A percentile compares a stretch with the other conserved stretches of the same genome.
Evolutionary conservation across 2,797 vertebrate species (phyloP).

Genomic region (Xiphorhynchus erythropygius): DNA sequence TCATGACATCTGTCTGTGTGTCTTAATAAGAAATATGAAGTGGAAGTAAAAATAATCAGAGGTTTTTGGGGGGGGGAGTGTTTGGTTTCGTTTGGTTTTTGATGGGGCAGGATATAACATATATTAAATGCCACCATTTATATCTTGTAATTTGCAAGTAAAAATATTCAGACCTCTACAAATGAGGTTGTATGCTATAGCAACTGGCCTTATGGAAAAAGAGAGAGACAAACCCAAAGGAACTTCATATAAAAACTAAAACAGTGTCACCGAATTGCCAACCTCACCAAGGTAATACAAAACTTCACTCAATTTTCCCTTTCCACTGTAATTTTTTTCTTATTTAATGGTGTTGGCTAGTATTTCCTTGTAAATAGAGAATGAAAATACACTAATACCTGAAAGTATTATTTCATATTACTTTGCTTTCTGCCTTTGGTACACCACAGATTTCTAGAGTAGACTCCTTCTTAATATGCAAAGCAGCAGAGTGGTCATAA

Average conservation of each 20-base stretch:
- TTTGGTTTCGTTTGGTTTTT: not conserved
- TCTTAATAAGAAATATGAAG: not conserved
- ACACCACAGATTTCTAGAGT: not conserved
- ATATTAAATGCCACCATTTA: not conserved
- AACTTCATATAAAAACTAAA: not conserved
- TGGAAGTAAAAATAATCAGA: not conserved
- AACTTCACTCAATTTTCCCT: not conserved
- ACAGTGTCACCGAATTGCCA: not conserved
- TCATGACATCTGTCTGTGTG: fast-evolving
- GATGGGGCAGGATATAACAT: fast-evolving
- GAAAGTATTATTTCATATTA: not conserved
- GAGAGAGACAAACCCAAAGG: not conserved
- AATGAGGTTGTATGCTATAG: not conserved
- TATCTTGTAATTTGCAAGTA: not conserved
- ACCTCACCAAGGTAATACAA: not conserved
- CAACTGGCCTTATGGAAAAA: not conserved
- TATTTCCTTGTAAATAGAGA: not conserved
- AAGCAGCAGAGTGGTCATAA: not conserved
- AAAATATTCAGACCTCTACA: not conserved
- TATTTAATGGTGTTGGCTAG: not conserved
- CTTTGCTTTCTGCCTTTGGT: not conserved
- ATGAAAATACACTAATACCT: not conserved
- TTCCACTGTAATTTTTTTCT: not conserved
- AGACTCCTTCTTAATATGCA: not conserved
- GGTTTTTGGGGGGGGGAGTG: fast-evolving